phyloP scores from a whole-genome alignment of 2,113 vertebrate species.

The Tursiops truncatus region DNA sequence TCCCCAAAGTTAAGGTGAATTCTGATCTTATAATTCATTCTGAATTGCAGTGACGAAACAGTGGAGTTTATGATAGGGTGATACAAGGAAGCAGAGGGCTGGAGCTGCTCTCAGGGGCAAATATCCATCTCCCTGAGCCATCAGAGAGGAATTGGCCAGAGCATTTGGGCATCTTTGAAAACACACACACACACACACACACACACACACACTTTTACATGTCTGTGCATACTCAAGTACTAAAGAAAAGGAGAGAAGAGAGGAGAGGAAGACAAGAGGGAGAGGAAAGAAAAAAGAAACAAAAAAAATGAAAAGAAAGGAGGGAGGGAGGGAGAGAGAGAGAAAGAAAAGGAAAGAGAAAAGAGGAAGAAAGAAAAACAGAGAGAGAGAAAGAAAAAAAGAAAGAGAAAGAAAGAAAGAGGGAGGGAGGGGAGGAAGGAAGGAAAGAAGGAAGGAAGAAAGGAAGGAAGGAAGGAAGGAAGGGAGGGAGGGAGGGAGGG shows the following conservation, averaged over 20 bases:
- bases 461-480: too few species aligned
- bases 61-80: background rate
- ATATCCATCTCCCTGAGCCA: background rate
- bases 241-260: background rate
- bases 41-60: background rate
- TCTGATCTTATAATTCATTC: background rate
- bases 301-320: background rate
- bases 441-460: too few species aligned
- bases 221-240: background rate
- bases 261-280: background rate
- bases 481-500: fast-evolving
- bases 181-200: background rate
- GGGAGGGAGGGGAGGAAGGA: too few species aligned
- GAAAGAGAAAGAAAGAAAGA: too few species aligned
- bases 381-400: background rate
- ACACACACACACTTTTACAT: background rate
- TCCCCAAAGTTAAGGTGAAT: background rate
- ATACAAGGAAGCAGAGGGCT: background rate
- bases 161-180: background rate
- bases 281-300: background rate
- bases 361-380: background rate
- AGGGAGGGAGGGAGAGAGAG: too few species aligned
- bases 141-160: background rate
- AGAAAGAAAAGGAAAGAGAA: too few species aligned
- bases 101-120: too few species aligned